Conservation (phyloP, 1,140 invertebrate genomes). For the Xylocopa sonorina region DNA sequence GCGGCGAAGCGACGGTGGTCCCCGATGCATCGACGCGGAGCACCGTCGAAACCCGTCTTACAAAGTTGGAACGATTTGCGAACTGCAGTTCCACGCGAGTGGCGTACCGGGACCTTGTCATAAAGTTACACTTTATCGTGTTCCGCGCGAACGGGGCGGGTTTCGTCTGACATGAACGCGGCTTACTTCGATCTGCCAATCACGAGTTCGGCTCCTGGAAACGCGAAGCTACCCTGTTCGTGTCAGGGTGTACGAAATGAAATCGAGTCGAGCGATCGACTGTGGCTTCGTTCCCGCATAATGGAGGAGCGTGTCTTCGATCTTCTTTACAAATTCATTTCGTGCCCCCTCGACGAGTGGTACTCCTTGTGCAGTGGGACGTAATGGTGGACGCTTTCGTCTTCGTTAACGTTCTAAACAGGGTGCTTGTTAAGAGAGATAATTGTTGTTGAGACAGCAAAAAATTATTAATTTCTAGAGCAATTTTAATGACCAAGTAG, state of each 20-base stretch:
- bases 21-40: slow-evolving; percentile 23
- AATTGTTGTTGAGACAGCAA: too few relatives aligned
- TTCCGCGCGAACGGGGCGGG: slow-evolving; percentile 63
- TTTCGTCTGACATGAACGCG: slow-evolving; percentile 55
- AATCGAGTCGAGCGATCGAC: slow-evolving; percentile 60
- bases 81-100: slow-evolving; percentile 61
- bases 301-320: not conserved
- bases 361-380: too few relatives aligned
- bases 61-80: slow-evolving; percentile 62
- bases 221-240: slow-evolving; percentile 52
- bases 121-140: slow-evolving; percentile 75
- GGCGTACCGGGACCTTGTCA: slow-evolving; percentile 68
- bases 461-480: too few relatives aligned
- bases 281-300: slow-evolving; percentile 38
- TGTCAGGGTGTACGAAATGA: slow-evolving; percentile 62
- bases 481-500: not conserved
- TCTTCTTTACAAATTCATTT: not conserved
- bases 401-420: too few relatives aligned
- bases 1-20: not conserved
- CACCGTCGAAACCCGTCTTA: slow-evolving; percentile 55
- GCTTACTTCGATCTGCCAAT: slow-evolving; percentile 75
- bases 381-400: too few relatives aligned
- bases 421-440: too few relatives aligned
- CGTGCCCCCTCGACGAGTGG: too few relatives aligned
- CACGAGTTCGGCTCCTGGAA: slow-evolving; percentile 68